Evolutionary conservation across 1,140 invertebrate genomes (phyloP).

Genomic region (Chlorops oryzae): DNA sequence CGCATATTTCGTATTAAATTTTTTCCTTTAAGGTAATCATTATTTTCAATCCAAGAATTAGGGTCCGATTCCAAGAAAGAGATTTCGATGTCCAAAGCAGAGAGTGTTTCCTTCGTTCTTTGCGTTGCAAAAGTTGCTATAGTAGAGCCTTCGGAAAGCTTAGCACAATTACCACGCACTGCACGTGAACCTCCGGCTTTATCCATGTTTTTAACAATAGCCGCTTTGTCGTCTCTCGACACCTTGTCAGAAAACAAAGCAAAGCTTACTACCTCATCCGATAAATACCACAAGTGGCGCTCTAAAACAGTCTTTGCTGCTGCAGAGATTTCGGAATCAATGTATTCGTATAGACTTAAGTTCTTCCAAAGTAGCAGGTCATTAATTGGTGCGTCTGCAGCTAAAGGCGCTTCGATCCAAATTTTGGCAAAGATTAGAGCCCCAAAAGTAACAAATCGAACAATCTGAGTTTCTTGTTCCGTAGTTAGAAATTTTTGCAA

Average conservation of each 20-base stretch:
- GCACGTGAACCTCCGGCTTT: not conserved
- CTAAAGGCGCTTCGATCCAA: not conserved
- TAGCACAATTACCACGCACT: not conserved
- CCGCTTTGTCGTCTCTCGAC: not conserved
- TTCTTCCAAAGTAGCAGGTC: not conserved
- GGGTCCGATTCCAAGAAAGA: not conserved
- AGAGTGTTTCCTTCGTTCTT: not conserved
- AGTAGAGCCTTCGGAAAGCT: not conserved
- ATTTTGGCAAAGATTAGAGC: not conserved
- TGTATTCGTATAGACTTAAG: not conserved
- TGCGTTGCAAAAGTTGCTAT: not conserved
- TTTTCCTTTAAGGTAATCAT: not conserved
- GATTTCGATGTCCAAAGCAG: not conserved
- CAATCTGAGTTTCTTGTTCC: not conserved
- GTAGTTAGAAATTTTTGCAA: not conserved
- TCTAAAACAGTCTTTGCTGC: not conserved
- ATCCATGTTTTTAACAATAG: not conserved
- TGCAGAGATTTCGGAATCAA: not conserved
- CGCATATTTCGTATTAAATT: not conserved
- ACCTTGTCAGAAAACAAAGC: not conserved
- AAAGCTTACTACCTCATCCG: not conserved
- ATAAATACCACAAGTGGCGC: conserved; percentile 4
- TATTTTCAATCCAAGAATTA: not conserved
- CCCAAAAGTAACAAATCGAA: conserved; percentile 1
- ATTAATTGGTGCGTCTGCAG: not conserved